Evolutionary conservation across 2,113 vertebrate genomes (phyloP), one percentile per base, ranked within the genome.

Genomic region (Leptobrachium ailaonicum): DNA sequence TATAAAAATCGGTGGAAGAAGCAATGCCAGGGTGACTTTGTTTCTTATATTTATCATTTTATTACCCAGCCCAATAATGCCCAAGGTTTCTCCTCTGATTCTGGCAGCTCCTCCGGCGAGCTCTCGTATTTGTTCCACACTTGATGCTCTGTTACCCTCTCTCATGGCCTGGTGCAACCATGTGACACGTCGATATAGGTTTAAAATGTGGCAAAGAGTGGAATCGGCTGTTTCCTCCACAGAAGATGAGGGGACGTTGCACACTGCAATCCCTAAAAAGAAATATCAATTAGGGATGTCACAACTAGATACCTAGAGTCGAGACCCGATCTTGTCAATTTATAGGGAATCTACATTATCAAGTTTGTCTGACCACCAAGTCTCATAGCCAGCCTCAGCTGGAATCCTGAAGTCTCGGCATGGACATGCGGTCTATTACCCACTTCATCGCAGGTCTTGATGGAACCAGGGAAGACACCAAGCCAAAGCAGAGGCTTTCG

Each of bases 151-250:
- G 42, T 94, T 96, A 82, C 95, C 95, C 88, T 96, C 95, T 47
- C 95, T 86, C 84, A 96, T 93, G 41, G 94, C 94, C 87, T 96
- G 95, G 85, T 96, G 95, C 41, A 96, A 93, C 95, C 95, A 96
- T 74, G 95, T 95, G 82, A 96, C 94, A 71, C 95, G 92, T 74
- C 95, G 92, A 89, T 96, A 96, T 73, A 96, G 90, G 89, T 96
- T 96, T 79, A 96, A 88, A 83, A 96, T 95, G 85, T 96, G 93
- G 88, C 95, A 96, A 83, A 96, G 91, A 20, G 95, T 95, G 4
- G 95, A 96, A 86, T 96, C 95, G 10, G 95, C 95, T 0, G 95
- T 96, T 88, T 96, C 95, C 86, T 96, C 95, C 85, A 96, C 95
- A 1, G 95, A 96, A 11, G 94, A 89, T 12, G 95, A 92, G 53